These are phyloP conservation scores for Spodoptera litura DNA, from an alignment of 1,140 invertebrate genomes.

Conservation along the genomic window DNA sequence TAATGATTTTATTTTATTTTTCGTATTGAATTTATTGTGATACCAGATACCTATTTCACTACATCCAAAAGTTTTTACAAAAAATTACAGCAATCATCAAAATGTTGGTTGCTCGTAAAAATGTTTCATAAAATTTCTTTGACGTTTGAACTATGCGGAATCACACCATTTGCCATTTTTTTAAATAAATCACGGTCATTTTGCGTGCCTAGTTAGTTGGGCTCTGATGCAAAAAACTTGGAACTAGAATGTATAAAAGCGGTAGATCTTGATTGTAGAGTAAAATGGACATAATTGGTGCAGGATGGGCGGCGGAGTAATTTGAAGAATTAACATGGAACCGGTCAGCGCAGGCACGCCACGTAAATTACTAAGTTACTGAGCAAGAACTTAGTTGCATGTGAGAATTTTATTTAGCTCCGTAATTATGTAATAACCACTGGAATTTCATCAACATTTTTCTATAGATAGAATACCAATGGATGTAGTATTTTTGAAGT, in stretches of 20 bases:
- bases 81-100: background rate
- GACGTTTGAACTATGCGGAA: constrained; percentile 3
- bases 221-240: constrained; percentile 23
- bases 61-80: background rate
- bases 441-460: constrained; percentile 2
- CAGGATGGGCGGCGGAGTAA: constrained; percentile 8
- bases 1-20: background rate
- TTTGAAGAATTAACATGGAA: constrained; percentile 34
- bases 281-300: constrained; percentile 30
- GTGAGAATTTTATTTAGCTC: constrained; percentile 12
- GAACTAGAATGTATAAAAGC: constrained; percentile 25
- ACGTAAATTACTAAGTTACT: constrained; percentile 22
- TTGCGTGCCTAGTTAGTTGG: constrained; percentile 9
- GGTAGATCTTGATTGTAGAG: constrained; percentile 33
- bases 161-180: background rate
- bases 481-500: too few relatives aligned
- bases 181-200: background rate
- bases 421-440: constrained; percentile 1
- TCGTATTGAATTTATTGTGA: background rate
- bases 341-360: constrained; percentile 13
- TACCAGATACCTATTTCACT: too few relatives aligned
- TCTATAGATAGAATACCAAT: background rate
- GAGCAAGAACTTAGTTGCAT: constrained; percentile 5
- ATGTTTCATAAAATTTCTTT: background rate
- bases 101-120: background rate